phyloP scores from a whole-genome alignment of 2,888 invertebrate species.

The Phaonia tiefii region DNA sequence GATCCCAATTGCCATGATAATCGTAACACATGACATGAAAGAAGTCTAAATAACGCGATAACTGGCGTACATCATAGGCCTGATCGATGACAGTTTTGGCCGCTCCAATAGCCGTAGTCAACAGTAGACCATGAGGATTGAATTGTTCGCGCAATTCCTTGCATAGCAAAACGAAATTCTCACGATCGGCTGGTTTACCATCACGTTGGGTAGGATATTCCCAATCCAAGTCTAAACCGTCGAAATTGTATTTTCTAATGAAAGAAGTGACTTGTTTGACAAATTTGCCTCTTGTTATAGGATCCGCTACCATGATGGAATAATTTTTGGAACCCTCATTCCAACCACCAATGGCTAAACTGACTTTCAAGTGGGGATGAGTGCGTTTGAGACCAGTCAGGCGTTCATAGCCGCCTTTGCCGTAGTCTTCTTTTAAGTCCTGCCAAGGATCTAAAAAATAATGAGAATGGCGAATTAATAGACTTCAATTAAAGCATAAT shows the following conservation, averaged over 20 bases:
- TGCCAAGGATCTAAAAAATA: constrained; percentile 86
- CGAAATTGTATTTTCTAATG: constrained; percentile 81
- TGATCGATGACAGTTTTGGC: constrained; percentile 87
- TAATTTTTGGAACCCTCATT: constrained; percentile 89
- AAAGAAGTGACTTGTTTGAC: constrained; percentile 87
- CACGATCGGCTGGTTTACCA: constrained; percentile 87
- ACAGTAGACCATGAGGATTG: constrained; percentile 84
- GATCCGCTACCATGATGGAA: constrained; percentile 84
- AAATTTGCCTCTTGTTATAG: constrained; percentile 85
- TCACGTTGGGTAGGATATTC: constrained; percentile 91
- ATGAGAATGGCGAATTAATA: neutral
- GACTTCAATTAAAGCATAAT: neutral
- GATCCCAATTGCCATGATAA: constrained; percentile 93
- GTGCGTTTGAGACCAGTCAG: constrained; percentile 85
- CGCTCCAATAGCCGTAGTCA: constrained; percentile 92
- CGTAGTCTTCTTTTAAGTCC: constrained; percentile 88
- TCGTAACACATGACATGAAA: constrained; percentile 95
- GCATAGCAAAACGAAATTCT: constrained; percentile 88
- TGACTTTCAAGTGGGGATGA: constrained; percentile 87
- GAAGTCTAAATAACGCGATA: constrained; percentile 86
- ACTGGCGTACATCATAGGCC: constrained; percentile 88
- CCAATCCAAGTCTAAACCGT: constrained; percentile 85
- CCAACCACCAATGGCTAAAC: constrained; percentile 94
- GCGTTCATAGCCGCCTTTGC: constrained; percentile 86
- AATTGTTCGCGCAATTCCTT: constrained; percentile 89